Evolutionary conservation across 2,113 vertebrate species (phyloP), one percentile per base, ranked within the genome.

Genomic region (Zosterops pallidus): DNA sequence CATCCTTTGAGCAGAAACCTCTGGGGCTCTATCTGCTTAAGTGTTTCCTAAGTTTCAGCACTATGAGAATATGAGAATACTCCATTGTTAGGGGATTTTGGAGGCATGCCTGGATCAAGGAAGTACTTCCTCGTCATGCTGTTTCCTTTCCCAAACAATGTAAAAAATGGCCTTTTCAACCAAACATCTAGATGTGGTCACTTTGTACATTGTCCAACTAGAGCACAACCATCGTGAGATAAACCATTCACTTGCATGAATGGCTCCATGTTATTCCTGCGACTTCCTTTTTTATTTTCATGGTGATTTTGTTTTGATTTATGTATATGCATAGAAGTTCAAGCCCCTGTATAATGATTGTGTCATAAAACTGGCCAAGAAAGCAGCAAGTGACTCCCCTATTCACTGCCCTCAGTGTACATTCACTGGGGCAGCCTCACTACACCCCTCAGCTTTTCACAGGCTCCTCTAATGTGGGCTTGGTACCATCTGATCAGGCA

Each of bases 61-160:
- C 60, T 96, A 94, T 92, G 92, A 91, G 91, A 93, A 83, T 96
- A 80, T 94, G 95, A 97, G 96, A 97, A 96, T 96, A 64, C 80
- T 82, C 96, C 81, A 98, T 97, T 98, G 97, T 98, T 98, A 94
- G 68, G 92, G 37, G 96, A 77, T 93, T 97, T 95, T 83, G 86
- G 84, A 92, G 89, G 83, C 94, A 88, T 96, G 96, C 71, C 93
- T 94, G 95, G 94, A 91, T 97, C 87, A 95, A 97, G 98, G 97
- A 98, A 98, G 97, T 97, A 94, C 96, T 97, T 97, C 97, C 95
- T 97, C 94, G 69, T 92, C 97, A 96, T 92, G 92, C 94, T 94
- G 96, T 97, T 98, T 98, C 98, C 98, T 98, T 98, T 98, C 93
- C 95, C 95, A 96, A 98, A 98, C 97, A 98, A 98, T 97, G 93